Percentiles rank a stretch among this genome's conserved stretches.
Evolutionary conservation across 2,888 invertebrate species (phyloP).

Genomic region (Drosophila affinis): DNA sequence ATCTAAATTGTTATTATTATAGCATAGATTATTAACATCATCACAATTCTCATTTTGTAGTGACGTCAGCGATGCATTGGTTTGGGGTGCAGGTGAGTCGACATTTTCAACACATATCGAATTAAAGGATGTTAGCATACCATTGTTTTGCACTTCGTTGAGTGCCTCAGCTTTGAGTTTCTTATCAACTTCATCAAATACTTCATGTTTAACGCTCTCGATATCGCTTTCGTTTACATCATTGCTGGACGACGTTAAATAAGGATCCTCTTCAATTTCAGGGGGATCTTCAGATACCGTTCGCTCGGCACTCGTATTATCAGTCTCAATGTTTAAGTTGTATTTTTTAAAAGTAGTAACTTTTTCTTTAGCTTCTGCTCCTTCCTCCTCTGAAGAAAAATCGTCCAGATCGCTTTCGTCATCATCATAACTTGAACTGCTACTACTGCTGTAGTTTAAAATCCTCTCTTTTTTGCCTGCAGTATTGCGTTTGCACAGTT

Average conservation of each 20-base stretch:
- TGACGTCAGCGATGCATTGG: constrained; percentile 22
- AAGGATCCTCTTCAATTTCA: constrained; percentile 26
- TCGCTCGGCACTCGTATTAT: constrained; percentile 29
- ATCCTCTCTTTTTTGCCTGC: constrained; percentile 50
- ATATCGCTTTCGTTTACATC: neutral
- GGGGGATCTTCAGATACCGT: constrained; percentile 15
- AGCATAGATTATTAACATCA: constrained; percentile 63
- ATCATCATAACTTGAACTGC: constrained; percentile 64
- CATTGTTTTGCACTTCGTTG: constrained; percentile 68
- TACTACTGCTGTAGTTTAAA: constrained; percentile 76
- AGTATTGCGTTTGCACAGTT: constrained; percentile 53
- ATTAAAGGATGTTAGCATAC: constrained; percentile 79
- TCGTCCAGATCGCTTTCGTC: constrained; percentile 36
- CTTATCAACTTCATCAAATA: constrained; percentile 13
- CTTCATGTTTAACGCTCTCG: constrained; percentile 6
- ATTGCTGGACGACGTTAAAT: constrained; percentile 27
- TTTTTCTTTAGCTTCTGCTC: constrained; percentile 7
- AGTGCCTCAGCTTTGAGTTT: constrained; percentile 7
- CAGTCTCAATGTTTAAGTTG: constrained; percentile 56
- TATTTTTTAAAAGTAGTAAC: constrained; percentile 13
- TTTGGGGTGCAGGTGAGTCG: constrained; percentile 17
- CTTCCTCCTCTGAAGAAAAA: neutral
- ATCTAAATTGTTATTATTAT: constrained; percentile 63
- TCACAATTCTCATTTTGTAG: constrained; percentile 65
- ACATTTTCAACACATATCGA: constrained; percentile 55